phyloP scores from a whole-genome alignment of 2,888 invertebrate species.

The Plagodis dolabraria region DNA sequence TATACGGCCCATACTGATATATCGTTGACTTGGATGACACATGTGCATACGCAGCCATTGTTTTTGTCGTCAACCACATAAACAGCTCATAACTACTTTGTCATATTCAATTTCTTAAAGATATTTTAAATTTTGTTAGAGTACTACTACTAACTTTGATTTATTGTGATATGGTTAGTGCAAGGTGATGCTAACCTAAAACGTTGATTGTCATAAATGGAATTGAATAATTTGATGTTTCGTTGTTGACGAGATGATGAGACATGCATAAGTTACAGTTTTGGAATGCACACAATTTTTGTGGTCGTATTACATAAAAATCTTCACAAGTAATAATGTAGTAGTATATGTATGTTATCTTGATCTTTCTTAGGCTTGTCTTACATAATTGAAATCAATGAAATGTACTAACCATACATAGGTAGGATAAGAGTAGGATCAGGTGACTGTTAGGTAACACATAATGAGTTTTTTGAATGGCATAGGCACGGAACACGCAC shows the following conservation, averaged over 20 bases:
- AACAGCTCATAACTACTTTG: neutral
- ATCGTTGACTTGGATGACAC: slow-evolving; percentile 6
- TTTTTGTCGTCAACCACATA: neutral
- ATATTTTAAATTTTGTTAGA: neutral
- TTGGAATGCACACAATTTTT: neutral
- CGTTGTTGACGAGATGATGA: slow-evolving; percentile 3
- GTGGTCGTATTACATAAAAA: too few relatives aligned
- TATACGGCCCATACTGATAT: slow-evolving; percentile 1
- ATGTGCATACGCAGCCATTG: slow-evolving; percentile 13
- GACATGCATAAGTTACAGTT: neutral
- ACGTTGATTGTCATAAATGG: slow-evolving; percentile 8
- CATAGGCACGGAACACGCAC: too few relatives aligned
- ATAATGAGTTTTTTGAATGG: too few relatives aligned
- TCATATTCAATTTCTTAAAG: neutral
- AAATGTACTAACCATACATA: too few relatives aligned
- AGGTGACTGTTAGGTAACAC: too few relatives aligned
- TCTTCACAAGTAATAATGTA: too few relatives aligned
- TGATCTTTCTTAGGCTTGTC: too few relatives aligned
- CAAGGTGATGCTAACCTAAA: neutral
- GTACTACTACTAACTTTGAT: neutral
- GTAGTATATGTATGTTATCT: too few relatives aligned
- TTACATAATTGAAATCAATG: too few relatives aligned
- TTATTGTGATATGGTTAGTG: slow-evolving; percentile 2
- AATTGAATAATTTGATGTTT: slow-evolving; percentile 5
- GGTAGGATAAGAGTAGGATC: too few relatives aligned